These are phyloP conservation scores for Mongoloraphidia duomilia DNA, from an alignment of 2,888 invertebrate genomes.

Conservation along the genomic window DNA sequence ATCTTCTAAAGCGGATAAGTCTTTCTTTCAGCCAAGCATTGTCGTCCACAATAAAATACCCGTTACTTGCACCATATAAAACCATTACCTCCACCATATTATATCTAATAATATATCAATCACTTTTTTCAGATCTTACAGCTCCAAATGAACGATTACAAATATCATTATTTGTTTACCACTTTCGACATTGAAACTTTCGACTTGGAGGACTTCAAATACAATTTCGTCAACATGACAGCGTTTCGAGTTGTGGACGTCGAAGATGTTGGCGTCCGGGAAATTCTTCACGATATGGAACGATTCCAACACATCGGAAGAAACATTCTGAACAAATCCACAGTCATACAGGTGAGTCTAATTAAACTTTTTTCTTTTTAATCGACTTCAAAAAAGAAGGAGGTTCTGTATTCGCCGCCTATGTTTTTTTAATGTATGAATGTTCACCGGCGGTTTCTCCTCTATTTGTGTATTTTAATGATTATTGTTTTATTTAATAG, in stretches of 20 bases:
- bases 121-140: slow-evolving; percentile 48
- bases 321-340: slow-evolving; percentile 28
- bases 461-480: background rate
- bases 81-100: no score
- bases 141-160: slow-evolving; percentile 73
- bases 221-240: slow-evolving; percentile 64
- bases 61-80: no score
- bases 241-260: slow-evolving; percentile 60
- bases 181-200: slow-evolving; percentile 54
- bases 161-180: slow-evolving; percentile 71
- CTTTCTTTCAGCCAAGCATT: no score
- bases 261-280: slow-evolving; percentile 47
- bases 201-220: slow-evolving; percentile 56
- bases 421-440: background rate
- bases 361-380: no score
- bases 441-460: background rate
- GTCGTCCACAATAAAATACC: no score
- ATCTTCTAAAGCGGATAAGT: no score
- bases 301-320: slow-evolving; percentile 41
- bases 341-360: slow-evolving; percentile 26
- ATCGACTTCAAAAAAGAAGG: no score
- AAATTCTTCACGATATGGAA: slow-evolving; percentile 56
- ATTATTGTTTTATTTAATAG: no score
- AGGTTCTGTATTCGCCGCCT: no score
- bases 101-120: background rate